Evolutionary conservation across 2,113 vertebrate genomes (phyloP).

Genomic region (Corythaixoides concolor): DNA sequence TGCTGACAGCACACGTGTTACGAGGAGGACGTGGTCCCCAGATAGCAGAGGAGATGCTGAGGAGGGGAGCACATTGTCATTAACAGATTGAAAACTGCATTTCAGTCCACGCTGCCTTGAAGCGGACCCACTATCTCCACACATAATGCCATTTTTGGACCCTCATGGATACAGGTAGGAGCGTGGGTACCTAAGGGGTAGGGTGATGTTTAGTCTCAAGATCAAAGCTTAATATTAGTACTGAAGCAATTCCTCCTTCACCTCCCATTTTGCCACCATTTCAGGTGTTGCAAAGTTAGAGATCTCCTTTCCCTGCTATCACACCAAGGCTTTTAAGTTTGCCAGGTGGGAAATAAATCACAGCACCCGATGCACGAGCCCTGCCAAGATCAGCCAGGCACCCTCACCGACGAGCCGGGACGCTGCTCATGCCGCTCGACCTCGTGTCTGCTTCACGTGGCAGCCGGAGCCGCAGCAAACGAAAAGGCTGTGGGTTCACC

Average conservation of each 20-base stretch:
- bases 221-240: not conserved
- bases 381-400: not conserved
- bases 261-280: not conserved
- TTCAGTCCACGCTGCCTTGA: not conserved
- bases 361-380: not conserved
- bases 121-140: not conserved
- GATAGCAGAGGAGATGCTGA: not conserved
- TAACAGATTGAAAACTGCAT: not conserved
- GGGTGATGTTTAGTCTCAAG: not conserved
- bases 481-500: not conserved
- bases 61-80: not conserved
- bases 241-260: not conserved
- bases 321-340: not conserved
- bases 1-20: accelerated
- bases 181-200: not conserved
- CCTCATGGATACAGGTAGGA: not conserved
- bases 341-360: not conserved
- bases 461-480: not conserved
- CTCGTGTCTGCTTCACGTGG: not conserved
- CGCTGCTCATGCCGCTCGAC: not conserved
- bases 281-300: not conserved
- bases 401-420: accelerated
- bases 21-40: not conserved
- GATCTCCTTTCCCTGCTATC: not conserved
- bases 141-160: not conserved